These are phyloP conservation scores for Cephus cinctus DNA, from an alignment of 1,140 invertebrate species.

Conservation along the genomic window DNA sequence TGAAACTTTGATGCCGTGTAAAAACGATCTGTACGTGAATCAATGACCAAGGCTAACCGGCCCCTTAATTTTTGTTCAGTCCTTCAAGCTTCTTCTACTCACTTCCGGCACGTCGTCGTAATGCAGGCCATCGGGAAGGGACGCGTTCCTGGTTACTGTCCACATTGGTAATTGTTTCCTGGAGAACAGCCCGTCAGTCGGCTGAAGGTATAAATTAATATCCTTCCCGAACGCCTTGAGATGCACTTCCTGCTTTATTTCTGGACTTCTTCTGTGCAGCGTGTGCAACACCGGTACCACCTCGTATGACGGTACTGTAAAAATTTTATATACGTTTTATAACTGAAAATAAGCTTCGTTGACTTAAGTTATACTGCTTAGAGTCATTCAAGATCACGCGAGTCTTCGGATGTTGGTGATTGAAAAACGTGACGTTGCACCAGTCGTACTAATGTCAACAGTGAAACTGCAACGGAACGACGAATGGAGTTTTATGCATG, in stretches of 20 bases:
- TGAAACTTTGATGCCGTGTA: too few species aligned
- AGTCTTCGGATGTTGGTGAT: too few species aligned
- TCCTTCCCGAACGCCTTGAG: constrained; percentile 75
- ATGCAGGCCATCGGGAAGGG: constrained; percentile 69
- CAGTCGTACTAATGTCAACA: too few species aligned
- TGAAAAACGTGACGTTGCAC: too few species aligned
- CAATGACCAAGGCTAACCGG: too few species aligned
- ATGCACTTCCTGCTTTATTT: constrained; percentile 64
- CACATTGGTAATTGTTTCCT: constrained; percentile 71
- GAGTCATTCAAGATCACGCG: too few species aligned
- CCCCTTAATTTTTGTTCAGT: background rate
- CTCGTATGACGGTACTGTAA: constrained; percentile 68
- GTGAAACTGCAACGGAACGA: too few species aligned
- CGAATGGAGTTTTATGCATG: too few species aligned
- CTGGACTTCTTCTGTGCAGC: constrained; percentile 53
- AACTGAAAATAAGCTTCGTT: too few species aligned
- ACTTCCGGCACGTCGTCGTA: constrained; percentile 73
- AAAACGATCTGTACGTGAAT: too few species aligned
- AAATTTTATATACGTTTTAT: too few species aligned
- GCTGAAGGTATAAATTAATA: constrained; percentile 70
- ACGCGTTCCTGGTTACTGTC: constrained; percentile 67
- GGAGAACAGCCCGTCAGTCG: constrained; percentile 71
- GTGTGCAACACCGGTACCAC: constrained; percentile 59
- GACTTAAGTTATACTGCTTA: too few species aligned
- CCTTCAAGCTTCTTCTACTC: constrained; percentile 30